A percentile compares a stretch with the other conserved stretches of the same genome.
Evolutionary conservation across 2,797 vertebrate species (phyloP).

Genomic region (Betta splendens): DNA sequence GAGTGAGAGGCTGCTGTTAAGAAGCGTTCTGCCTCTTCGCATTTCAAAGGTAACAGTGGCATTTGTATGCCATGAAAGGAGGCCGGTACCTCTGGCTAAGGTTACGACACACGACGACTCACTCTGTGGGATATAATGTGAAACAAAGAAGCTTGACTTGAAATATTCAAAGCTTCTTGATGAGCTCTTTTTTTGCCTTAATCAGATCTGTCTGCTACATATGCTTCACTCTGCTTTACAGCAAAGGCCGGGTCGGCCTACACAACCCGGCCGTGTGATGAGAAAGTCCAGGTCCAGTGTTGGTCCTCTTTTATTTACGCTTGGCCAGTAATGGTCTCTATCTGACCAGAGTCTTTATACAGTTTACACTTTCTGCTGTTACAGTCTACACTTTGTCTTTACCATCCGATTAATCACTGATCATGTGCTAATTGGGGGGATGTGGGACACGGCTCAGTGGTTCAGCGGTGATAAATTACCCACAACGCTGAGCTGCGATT

Average conservation of each 20-base stretch:
- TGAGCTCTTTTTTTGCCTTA: no score
- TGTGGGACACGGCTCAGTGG: slow-evolving; percentile 19
- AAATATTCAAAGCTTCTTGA: no score
- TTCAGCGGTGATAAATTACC: slow-evolving; percentile 50
- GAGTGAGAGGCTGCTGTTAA: slow-evolving; percentile 31
- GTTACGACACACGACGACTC: background rate
- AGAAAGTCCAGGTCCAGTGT: background rate
- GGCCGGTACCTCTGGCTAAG: background rate
- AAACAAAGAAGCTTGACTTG: background rate
- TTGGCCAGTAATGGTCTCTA: slow-evolving; percentile 11
- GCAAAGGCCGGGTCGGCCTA: slow-evolving; percentile 15
- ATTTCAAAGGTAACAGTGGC: slow-evolving; percentile 33
- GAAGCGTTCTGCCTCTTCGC: slow-evolving; percentile 8
- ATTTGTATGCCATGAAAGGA: slow-evolving; percentile 4
- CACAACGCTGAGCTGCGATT: slow-evolving; percentile 16
- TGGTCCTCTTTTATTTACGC: slow-evolving; percentile 3
- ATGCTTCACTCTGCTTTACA: slow-evolving; percentile 1
- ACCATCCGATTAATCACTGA: slow-evolving; percentile 35
- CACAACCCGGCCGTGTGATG: slow-evolving; percentile 26
- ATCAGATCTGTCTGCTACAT: background rate
- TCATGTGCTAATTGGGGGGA: slow-evolving; percentile 41
- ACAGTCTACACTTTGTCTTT: slow-evolving; percentile 7
- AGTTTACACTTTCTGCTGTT: background rate
- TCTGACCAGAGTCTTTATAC: background rate
- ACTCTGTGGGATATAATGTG: background rate